These are phyloP conservation scores for Stenotaenia linearis DNA, from an alignment of 2,888 invertebrate genomes.

Conservation along the genomic window DNA sequence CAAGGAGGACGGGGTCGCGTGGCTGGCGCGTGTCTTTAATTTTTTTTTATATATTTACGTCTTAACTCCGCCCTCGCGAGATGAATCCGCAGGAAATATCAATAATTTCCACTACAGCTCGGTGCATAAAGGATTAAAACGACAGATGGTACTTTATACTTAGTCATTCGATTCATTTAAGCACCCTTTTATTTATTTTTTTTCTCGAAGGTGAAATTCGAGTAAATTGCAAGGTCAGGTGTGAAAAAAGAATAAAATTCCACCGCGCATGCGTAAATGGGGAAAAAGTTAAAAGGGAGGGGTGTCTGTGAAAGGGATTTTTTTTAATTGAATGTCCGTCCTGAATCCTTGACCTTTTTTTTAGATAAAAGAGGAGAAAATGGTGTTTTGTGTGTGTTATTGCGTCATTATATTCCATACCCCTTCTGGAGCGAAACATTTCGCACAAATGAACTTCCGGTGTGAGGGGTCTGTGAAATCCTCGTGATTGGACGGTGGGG, in stretches of 20 bases:
- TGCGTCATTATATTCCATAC: neutral
- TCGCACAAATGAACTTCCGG: neutral
- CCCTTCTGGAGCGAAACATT: neutral
- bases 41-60: neutral
- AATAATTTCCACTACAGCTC: neutral
- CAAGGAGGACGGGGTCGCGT: slow-evolving; percentile 17
- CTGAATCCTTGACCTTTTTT: slow-evolving; percentile 22
- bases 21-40: slow-evolving; percentile 16
- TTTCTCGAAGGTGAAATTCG: neutral
- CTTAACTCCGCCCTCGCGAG: neutral
- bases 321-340: slow-evolving; percentile 1
- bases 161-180: slow-evolving; percentile 15
- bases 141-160: neutral
- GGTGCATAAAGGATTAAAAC: neutral
- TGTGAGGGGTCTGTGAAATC: neutral
- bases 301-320: neutral
- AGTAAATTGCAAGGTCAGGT: slow-evolving; percentile 7
- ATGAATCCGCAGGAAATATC: slow-evolving; percentile 12
- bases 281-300: neutral
- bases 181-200: neutral
- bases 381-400: neutral
- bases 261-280: neutral
- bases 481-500: slow-evolving; percentile 10
- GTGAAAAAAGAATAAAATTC: neutral
- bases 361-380: neutral